phyloP scores from a whole-genome alignment of 2,797 vertebrate species.

The Tenualosa thibaudeaui region DNA sequence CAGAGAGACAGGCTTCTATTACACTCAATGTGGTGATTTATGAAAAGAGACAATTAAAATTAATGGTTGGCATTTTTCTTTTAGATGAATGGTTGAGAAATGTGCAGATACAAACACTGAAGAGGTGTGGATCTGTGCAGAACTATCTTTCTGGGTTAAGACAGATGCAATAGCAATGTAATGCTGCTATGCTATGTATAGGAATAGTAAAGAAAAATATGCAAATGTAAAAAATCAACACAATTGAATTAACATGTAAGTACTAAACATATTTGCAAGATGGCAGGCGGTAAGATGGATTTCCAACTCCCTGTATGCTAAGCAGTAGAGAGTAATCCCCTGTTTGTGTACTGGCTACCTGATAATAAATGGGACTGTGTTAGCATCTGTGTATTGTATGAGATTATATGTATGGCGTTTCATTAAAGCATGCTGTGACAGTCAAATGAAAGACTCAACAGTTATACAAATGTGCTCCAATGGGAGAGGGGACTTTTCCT shows the following conservation, averaged over 20 bases:
- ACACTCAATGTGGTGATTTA: background rate
- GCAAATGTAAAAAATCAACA: background rate
- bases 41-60: background rate
- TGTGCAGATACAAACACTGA: no score
- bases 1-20: background rate
- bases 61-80: background rate
- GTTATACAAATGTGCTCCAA: background rate
- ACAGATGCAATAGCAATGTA: background rate
- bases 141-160: background rate
- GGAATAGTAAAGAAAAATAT: background rate
- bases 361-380: background rate
- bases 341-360: conserved; percentile 12
- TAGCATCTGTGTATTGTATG: background rate
- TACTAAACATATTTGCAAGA: conserved; percentile 14
- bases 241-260: background rate
- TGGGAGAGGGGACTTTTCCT: conserved; percentile 14
- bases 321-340: conserved; percentile 12
- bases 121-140: background rate
- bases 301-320: conserved; percentile 5
- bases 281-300: background rate
- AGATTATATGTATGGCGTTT: conserved; percentile 43
- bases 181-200: background rate
- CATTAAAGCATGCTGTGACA: conserved; percentile 41
- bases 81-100: no score
- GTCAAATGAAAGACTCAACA: conserved; percentile 31